These are phyloP conservation scores for Dreissena rostriformis DNA, from an alignment of 1,140 invertebrate genomes.

Conservation along the genomic window DNA sequence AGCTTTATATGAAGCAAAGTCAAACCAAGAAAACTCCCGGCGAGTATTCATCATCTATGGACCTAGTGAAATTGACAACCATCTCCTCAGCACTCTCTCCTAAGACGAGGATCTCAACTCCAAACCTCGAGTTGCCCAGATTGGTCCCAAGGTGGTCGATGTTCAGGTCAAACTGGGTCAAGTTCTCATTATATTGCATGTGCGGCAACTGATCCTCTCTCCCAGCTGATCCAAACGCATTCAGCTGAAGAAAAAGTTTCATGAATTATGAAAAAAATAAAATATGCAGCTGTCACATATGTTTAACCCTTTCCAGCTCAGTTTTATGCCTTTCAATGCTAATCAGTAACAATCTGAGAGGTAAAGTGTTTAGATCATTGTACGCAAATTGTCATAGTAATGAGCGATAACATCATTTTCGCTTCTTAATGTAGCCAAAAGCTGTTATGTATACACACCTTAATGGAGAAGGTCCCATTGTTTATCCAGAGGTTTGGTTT, in stretches of 20 bases:
- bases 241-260: conserved; percentile 63
- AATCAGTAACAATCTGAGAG: background rate
- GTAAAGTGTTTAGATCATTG: no score
- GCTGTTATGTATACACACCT: conserved; percentile 38
- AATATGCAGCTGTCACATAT: background rate
- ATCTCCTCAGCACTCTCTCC: conserved; percentile 80
- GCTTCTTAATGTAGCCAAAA: background rate
- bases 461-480: conserved; percentile 60
- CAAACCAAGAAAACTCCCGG: conserved; percentile 88
- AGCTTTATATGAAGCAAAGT: no score
- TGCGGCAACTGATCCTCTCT: conserved; percentile 82
- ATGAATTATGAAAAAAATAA: background rate
- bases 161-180: conserved; percentile 85
- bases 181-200: conserved; percentile 86
- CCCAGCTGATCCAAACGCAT: conserved; percentile 59
- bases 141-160: conserved; percentile 83
- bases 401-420: background rate
- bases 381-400: no score
- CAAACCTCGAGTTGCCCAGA: conserved; percentile 84
- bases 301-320: background rate
- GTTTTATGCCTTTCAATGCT: background rate
- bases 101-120: conserved; percentile 83
- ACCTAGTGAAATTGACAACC: conserved; percentile 82
- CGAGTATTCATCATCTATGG: conserved; percentile 88
- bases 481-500: conserved; percentile 2